phyloP scores from a whole-genome alignment of 2,888 invertebrate genomes.

The Noctua janthina region DNA sequence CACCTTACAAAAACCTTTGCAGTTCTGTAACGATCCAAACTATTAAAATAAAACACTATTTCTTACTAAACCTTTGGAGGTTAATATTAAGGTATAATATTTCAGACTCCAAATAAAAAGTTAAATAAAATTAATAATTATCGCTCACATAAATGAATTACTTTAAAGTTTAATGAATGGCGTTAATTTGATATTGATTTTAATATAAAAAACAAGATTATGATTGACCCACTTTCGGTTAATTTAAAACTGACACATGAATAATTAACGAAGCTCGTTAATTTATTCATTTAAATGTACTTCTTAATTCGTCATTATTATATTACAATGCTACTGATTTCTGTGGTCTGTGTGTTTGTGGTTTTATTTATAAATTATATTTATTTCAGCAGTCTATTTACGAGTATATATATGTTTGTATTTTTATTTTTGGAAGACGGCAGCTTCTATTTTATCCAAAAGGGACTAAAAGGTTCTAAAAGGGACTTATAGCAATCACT shows the following conservation, averaged over 20 bases:
- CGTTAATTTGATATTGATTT: slow-evolving; percentile 12
- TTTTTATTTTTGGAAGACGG: too few relatives aligned
- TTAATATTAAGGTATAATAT: not conserved
- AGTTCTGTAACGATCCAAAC: not conserved
- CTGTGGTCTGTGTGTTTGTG: slow-evolving; percentile 4
- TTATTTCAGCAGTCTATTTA: not conserved
- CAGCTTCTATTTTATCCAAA: too few relatives aligned
- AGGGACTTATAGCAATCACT: too few relatives aligned
- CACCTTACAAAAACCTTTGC: not conserved
- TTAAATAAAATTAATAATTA: not conserved
- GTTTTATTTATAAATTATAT: not conserved
- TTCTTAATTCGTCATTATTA: slow-evolving; percentile 31
- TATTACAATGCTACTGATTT: slow-evolving; percentile 29
- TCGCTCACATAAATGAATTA: slow-evolving; percentile 6
- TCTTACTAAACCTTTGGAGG: not conserved
- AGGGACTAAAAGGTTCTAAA: too few relatives aligned
- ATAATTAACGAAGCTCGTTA: slow-evolving; percentile 37
- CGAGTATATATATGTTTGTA: too few relatives aligned
- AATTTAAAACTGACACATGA: slow-evolving; percentile 28
- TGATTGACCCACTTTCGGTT: slow-evolving; percentile 43
- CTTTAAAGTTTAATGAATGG: slow-evolving; percentile 13
- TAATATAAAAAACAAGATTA: slow-evolving; percentile 10
- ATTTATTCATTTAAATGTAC: slow-evolving; percentile 10
- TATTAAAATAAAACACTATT: too few relatives aligned
- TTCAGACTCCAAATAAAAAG: not conserved